These are phyloP conservation scores for Manduca sexta DNA, from an alignment of 1,140 invertebrate genomes.

Conservation along the genomic window DNA sequence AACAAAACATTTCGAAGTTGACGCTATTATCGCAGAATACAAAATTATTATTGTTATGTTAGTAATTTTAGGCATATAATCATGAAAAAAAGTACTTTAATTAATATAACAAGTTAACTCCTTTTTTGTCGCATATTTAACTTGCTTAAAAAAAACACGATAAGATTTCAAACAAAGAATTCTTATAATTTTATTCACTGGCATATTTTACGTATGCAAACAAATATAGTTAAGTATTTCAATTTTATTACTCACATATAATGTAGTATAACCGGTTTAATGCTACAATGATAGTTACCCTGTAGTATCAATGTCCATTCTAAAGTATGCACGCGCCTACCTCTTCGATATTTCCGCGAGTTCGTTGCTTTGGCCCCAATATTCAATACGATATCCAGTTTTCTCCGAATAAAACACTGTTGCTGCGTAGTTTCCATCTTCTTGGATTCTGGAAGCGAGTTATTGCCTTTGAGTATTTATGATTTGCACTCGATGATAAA, in stretches of 20 bases:
- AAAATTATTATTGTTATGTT: too few relatives aligned
- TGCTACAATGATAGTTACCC: slow-evolving; percentile 70
- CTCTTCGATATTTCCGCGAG: slow-evolving; percentile 75
- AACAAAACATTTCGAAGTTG: too few relatives aligned
- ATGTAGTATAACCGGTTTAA: background rate
- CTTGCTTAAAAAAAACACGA: background rate
- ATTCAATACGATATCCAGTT: slow-evolving; percentile 80
- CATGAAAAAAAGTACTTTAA: too few relatives aligned
- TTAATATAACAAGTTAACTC: too few relatives aligned
- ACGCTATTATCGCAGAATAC: too few relatives aligned
- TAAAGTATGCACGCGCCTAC: slow-evolving; percentile 81
- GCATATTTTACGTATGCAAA: too few relatives aligned
- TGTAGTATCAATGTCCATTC: slow-evolving; percentile 77
- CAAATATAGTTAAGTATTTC: too few relatives aligned
- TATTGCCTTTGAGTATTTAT: background rate
- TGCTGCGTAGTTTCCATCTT: slow-evolving; percentile 82
- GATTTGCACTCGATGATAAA: background rate
- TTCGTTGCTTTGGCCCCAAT: slow-evolving; percentile 85
- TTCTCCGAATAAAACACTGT: slow-evolving; percentile 80
- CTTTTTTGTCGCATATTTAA: background rate
- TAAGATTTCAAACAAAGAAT: background rate
- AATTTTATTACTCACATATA: too few relatives aligned
- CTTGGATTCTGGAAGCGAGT: slow-evolving; percentile 73
- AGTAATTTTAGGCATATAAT: too few relatives aligned
- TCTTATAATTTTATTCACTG: too few relatives aligned